Conservation (phyloP, 2,888 invertebrate species). For the Escarpia spicata region DNA sequence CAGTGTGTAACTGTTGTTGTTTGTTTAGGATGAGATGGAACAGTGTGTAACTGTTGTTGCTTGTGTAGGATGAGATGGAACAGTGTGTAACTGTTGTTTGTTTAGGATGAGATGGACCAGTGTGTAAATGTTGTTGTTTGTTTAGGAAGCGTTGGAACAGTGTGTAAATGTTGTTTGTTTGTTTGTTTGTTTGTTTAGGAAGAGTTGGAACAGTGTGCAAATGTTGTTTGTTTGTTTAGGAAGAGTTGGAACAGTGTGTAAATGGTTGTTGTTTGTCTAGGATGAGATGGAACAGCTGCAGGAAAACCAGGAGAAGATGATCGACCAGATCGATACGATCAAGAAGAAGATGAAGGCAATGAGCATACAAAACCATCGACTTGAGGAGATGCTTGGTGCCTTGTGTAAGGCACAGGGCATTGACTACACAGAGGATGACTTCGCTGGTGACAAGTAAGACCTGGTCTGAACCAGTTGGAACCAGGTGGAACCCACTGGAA, state of each 20-base stretch:
- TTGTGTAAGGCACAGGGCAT: conserved; percentile 49
- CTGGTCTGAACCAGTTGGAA: not conserved
- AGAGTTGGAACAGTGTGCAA: not conserved
- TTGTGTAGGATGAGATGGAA: not conserved
- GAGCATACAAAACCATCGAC: conserved; percentile 49
- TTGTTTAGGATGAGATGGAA: not conserved
- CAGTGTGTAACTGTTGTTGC: not conserved
- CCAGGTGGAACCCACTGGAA: not conserved
- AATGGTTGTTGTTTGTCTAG: conserved; percentile 40
- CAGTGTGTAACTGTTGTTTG: not conserved
- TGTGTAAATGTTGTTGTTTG: not conserved
- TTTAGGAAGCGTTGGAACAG: not conserved
- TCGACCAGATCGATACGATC: conserved; percentile 50
- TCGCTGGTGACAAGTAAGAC: conserved; percentile 7
- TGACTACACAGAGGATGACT: conserved; percentile 58
- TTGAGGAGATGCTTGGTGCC: conserved; percentile 59
- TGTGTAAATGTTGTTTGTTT: not conserved
- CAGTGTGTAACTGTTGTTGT: not conserved
- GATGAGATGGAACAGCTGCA: conserved; percentile 58
- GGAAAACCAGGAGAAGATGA: conserved; percentile 55
- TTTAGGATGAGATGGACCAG: not conserved
- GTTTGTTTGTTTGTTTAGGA: not conserved
- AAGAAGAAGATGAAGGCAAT: conserved; percentile 52
- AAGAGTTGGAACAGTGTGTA: not conserved
- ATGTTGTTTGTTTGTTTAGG: not conserved